Conservation (phyloP, 2,113 vertebrate genomes). For the Lepus europaeus region DNA sequence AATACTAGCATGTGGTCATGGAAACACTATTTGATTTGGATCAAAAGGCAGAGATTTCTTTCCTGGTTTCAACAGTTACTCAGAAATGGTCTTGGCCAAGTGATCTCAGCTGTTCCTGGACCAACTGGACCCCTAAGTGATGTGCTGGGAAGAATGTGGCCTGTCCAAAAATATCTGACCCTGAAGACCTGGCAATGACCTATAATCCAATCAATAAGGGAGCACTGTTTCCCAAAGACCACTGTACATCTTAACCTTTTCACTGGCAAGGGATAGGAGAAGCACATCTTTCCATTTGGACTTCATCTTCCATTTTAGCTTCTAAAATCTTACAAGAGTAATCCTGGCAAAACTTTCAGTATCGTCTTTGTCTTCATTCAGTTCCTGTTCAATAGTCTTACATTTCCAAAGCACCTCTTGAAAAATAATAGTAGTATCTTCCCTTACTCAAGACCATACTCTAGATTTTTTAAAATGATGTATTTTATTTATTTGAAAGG, state of each 20-base stretch:
- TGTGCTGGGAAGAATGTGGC: conserved; percentile 13
- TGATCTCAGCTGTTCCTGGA: conserved; percentile 69
- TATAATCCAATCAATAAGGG: neutral
- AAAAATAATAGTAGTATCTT: neutral
- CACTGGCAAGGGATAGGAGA: neutral
- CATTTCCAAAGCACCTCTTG: conserved; percentile 5
- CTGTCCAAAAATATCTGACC: conserved; percentile 62
- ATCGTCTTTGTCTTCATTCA: conserved; percentile 37
- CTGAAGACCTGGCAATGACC: conserved; percentile 1
- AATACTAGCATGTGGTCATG: neutral
- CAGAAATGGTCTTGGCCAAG: conserved; percentile 55
- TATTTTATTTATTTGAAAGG: too few species aligned
- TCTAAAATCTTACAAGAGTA: conserved; percentile 32
- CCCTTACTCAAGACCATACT: neutral
- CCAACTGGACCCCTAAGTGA: conserved; percentile 62
- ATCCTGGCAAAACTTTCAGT: neutral
- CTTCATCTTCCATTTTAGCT: conserved; percentile 27
- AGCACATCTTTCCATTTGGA: neutral
- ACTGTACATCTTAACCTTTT: neutral
- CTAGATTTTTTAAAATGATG: neutral
- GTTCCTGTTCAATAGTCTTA: neutral
- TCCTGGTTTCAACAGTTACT: neutral
- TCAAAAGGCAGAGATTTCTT: conserved; percentile 60
- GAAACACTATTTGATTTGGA: conserved; percentile 27
- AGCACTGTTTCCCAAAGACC: neutral